These are phyloP conservation scores for Anoplolepis gracilipes DNA, from an alignment of 1,140 invertebrate species.

Conservation along the genomic window DNA sequence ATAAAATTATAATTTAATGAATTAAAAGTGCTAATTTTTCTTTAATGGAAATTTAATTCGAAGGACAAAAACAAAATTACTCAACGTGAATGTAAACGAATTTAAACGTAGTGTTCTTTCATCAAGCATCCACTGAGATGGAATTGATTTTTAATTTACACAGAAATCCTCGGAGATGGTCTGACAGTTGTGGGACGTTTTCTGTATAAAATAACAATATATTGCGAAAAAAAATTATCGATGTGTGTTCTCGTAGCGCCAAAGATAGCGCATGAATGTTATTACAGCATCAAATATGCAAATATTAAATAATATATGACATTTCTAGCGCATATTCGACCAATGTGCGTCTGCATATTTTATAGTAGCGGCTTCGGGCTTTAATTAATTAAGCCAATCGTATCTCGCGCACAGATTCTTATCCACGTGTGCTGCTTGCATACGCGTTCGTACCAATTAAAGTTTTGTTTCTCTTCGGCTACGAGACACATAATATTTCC, in stretches of 20 bases:
- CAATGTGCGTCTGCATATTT: conserved; percentile 24
- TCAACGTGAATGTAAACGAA: background rate
- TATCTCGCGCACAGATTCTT: conserved; percentile 39
- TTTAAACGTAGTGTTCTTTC: background rate
- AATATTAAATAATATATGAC: conserved; percentile 47
- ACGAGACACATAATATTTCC: conserved; percentile 36
- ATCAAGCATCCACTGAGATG: background rate
- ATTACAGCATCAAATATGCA: conserved; percentile 30
- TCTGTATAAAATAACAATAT: background rate
- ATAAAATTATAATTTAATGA: background rate
- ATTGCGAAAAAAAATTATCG: background rate
- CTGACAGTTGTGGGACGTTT: background rate
- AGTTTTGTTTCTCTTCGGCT: conserved; percentile 47
- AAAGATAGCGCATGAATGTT: background rate
- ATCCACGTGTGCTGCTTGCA: conserved; percentile 14
- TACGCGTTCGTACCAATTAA: conserved; percentile 46
- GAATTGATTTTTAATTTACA: background rate
- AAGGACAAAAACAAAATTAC: background rate
- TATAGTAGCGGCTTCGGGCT: background rate
- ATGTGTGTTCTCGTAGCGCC: background rate
- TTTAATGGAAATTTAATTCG: background rate
- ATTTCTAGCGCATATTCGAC: conserved; percentile 10
- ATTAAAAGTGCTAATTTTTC: background rate
- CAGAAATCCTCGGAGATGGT: background rate
- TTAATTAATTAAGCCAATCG: conserved; percentile 54